Base-by-base conservation (phyloP, 2,888 invertebrate species). In the Lymantria monacha region DNA sequence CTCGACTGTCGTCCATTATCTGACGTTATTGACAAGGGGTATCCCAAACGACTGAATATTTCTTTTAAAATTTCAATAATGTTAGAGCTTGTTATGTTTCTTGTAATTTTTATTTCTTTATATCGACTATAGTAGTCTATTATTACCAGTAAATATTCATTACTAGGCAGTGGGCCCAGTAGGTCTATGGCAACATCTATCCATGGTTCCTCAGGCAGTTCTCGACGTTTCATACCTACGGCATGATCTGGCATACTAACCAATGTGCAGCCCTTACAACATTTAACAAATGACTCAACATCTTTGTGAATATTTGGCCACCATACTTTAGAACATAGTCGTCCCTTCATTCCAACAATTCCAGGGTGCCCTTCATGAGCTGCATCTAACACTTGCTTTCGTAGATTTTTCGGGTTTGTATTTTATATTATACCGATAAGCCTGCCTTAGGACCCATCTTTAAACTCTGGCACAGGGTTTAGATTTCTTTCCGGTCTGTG, bases 91-190 rank as follows among this genome's bases (percentile, higher is more conserved):
- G 63, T 58, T 1, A 61, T 63, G 2, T 9, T 38, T 46, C 49
- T 49, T 0, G 30, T 53, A 2, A 63, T 47, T 49, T 63, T 67
- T 3, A 68, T 15, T 44, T 64, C 63, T 42, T 64, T 63, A 45
- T 69, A 69, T 0, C 69, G 15, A 12, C 55, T 58, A 43, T 53
- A 69, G 30, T 70, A 70, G n/a, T 72, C 65, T 7, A 70, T 33
- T 0, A 69, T 11, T 0, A 69, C 62, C 0, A 70, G 43, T 0
- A 69, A 7, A 37, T 66, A 59, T 9, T 72, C 61, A 9, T 40
- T 15, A 33, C 30, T 61, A 0, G 68, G 66, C 1, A 70, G 14
- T 0, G 66, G 69, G 0, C 65, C 68, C 30, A 68, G 5, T 0
- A 63, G 37, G 38, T 65, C 67, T 0, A 67, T 57, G 0, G 61